Conservation (phyloP, 2,797 vertebrate species). For the Hydrocynus forskahlii region DNA sequence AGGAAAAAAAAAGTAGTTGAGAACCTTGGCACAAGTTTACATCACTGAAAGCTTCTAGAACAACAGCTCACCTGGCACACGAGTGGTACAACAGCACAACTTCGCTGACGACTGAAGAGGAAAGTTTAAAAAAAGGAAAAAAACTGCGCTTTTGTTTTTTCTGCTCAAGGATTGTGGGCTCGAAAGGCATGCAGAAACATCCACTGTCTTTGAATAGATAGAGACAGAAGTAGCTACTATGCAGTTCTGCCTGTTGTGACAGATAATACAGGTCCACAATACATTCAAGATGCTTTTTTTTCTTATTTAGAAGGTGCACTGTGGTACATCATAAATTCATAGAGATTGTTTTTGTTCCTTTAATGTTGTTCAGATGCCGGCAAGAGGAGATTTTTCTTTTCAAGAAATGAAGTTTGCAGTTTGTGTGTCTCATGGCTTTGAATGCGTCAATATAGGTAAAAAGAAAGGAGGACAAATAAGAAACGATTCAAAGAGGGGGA, state of each 20-base stretch:
- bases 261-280: slow-evolving; percentile 72
- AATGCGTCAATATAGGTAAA: slow-evolving; percentile 53
- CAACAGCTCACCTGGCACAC: slow-evolving; percentile 68
- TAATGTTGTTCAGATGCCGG: slow-evolving; percentile 65
- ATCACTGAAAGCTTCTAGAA: slow-evolving; percentile 73
- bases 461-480: slow-evolving; percentile 11
- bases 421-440: slow-evolving; percentile 58
- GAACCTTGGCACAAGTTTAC: slow-evolving; percentile 76
- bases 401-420: slow-evolving; percentile 35
- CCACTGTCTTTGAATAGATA: slow-evolving; percentile 43
- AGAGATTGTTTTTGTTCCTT: slow-evolving; percentile 55
- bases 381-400: slow-evolving; percentile 50
- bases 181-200: slow-evolving; percentile 59
- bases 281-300: slow-evolving; percentile 69
- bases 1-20: slow-evolving; percentile 57
- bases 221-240: slow-evolving; percentile 35
- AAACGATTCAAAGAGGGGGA: slow-evolving; percentile 26
- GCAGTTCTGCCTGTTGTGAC: slow-evolving; percentile 61
- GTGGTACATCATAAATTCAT: slow-evolving; percentile 58
- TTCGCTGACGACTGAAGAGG: slow-evolving; percentile 57
- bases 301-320: slow-evolving; percentile 62
- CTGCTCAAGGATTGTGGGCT: slow-evolving; percentile 43
- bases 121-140: slow-evolving; percentile 58
- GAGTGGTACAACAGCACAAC: slow-evolving; percentile 69
- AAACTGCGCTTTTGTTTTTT: slow-evolving; percentile 57